Evolutionary conservation across 2,797 vertebrate species (phyloP).

Genomic region (Pteronotus mesoamericanus): DNA sequence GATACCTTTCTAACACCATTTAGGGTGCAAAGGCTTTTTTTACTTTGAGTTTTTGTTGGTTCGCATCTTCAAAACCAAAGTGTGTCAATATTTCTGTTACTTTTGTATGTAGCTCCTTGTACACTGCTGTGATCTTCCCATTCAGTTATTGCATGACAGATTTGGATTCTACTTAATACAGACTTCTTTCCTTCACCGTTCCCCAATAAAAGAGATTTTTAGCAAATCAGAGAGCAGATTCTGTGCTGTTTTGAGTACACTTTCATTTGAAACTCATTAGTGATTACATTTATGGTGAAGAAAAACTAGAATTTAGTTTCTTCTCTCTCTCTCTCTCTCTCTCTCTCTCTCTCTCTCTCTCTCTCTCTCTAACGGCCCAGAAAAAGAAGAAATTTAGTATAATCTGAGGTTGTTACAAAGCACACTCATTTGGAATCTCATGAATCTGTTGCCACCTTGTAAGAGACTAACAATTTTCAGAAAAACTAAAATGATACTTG

Average conservation of each 20-base stretch:
- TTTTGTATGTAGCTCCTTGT: background rate
- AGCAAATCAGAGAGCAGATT: background rate
- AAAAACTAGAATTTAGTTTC: background rate
- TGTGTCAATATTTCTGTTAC: background rate
- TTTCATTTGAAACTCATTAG: slow-evolving; percentile 8
- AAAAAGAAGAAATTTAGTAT: background rate
- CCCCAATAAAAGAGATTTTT: background rate
- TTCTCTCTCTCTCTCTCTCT: too few relatives aligned
- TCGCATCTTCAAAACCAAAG: background rate
- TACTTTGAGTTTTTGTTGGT: background rate
- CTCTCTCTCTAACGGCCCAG: background rate
- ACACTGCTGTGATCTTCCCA: background rate
- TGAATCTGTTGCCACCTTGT: background rate
- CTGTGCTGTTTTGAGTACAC: background rate
- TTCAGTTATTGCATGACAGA: background rate
- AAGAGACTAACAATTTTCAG: background rate
- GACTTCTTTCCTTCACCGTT: background rate
- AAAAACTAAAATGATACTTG: background rate
- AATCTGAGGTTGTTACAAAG: slow-evolving; percentile 1
- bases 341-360: too few relatives aligned
- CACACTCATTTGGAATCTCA: background rate
- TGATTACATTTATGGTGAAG: slow-evolving; percentile 4
- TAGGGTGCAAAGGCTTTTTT: slow-evolving; percentile 1
- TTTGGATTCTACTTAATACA: background rate
- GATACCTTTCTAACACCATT: background rate